A percentile compares a stretch with the other conserved stretches of the same genome.
Evolutionary conservation across 2,888 invertebrate species (phyloP).

Genomic region (Osmoderma eremita): DNA sequence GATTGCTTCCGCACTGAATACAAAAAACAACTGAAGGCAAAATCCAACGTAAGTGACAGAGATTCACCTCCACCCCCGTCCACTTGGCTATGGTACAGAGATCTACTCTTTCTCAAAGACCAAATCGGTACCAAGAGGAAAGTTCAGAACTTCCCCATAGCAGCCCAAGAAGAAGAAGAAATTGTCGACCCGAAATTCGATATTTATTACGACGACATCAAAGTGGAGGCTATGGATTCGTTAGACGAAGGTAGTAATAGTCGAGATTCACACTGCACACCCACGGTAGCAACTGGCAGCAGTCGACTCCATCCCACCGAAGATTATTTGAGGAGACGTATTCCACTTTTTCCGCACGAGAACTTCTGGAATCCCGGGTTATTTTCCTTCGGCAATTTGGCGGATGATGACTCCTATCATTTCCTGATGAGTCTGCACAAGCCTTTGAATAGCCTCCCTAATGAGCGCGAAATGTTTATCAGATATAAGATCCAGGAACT

Average conservation of each 20-base stretch:
- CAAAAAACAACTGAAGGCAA: not conserved
- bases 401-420: slow-evolving; percentile 17
- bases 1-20: slow-evolving; percentile 20
- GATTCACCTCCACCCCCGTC: not conserved
- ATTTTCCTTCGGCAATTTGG: not conserved
- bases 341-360: not conserved
- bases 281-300: not conserved
- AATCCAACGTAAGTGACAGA: not conserved
- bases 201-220: not conserved
- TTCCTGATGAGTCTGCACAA: slow-evolving; percentile 21
- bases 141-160: not conserved
- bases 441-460: not conserved
- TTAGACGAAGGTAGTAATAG: not conserved
- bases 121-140: slow-evolving; percentile 7
- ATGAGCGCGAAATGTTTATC: slow-evolving; percentile 18
- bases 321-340: not conserved
- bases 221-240: not conserved
- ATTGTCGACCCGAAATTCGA: not conserved
- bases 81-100: slow-evolving; percentile 16
- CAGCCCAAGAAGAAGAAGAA: not conserved
- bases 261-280: not conserved
- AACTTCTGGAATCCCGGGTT: not conserved
- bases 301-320: not conserved
- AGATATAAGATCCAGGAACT: slow-evolving; percentile 22
- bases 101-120: not conserved